Evolutionary conservation across 1,140 invertebrate genomes (phyloP), one percentile per base, ranked within the genome.

Genomic region (Coptotermes formosanus): DNA sequence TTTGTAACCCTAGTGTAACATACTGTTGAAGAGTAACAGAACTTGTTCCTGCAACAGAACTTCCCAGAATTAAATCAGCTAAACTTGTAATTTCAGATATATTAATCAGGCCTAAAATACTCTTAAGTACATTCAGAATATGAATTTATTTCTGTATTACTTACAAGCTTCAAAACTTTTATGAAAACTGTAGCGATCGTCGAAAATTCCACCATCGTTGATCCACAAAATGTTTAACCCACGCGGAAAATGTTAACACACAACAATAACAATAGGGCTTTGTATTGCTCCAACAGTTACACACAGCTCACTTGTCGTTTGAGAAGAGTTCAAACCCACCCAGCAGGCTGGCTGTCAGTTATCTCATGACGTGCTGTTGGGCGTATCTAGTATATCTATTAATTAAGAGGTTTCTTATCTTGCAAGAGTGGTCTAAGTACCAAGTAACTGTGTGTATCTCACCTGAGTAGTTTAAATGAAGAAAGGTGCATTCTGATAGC

Each of bases 91-190:
- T 55, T 55, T 19, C 14, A 55, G 4, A 19, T 48, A 48, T 1
- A 48, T 48, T 16, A 48, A 48, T 16, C 7, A 12, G 38, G 38
- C 38, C 38, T 38, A 38, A 38, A 38, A 38, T 3, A 12, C 11
- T 48, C 48, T 11, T 1, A 16, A 48, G 9, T 48, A 12, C 9
- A 48, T 48, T 0, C 48, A 11, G 48, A 48, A 9, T 48, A 64
- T 16, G 59, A 23, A 64, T 7, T 25, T 64, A 11, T n/a, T 75
- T 75, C 9, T 75, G 11, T 75, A 75, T 2, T 82, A 86, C 86
- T 86, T 75, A 86, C 86, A 82, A 86, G 52, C 52, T 86, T 86
- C 82, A 86, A 44, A 23, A 86, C 30, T 64, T 86, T 86, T n/a
- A 86, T 32, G 82, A 86, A 86, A 0, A 84, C 64, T 11, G 64